phyloP scores from a whole-genome alignment of 2,797 vertebrate genomes.

The Peromyscus attwateri region DNA sequence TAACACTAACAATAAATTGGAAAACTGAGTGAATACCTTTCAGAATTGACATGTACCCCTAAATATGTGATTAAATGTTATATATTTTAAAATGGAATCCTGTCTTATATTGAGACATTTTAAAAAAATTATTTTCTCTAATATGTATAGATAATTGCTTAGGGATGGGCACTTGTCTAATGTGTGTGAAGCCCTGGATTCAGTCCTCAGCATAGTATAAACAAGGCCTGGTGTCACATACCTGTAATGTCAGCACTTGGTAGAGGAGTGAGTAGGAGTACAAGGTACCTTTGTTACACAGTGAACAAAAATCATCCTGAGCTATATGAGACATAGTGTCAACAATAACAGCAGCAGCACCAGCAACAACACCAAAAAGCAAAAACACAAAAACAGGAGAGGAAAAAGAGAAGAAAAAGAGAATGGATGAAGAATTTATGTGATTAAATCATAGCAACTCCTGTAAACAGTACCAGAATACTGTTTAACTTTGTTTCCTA shows the following conservation, averaged over 20 bases:
- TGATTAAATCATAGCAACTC: not conserved
- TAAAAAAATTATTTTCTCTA: not conserved
- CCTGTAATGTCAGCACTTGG: not conserved
- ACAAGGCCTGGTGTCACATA: not conserved
- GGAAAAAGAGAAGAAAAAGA: not conserved
- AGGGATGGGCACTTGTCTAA: not conserved
- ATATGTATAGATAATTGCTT: not conserved
- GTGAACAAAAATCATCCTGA: not conserved
- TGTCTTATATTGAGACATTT: not conserved
- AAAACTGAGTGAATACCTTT: slow-evolving; percentile 38
- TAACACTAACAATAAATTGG: not conserved
- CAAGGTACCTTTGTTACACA: not conserved
- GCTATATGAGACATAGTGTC: not conserved
- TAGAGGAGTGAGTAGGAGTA: not conserved
- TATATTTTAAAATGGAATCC: not conserved
- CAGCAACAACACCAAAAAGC: not conserved
- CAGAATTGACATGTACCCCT: not conserved
- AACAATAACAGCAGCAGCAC: not conserved
- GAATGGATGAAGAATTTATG: not conserved
- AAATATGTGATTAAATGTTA: slow-evolving; percentile 33
- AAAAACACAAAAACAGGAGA: not conserved
- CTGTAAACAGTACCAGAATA: not conserved
- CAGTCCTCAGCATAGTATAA: not conserved
- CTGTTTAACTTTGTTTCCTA: slow-evolving; percentile 37
- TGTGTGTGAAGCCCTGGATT: not conserved